Evolutionary conservation across 2,797 vertebrate genomes (phyloP).

Genomic region (Melanotaenia parkinsoni): DNA sequence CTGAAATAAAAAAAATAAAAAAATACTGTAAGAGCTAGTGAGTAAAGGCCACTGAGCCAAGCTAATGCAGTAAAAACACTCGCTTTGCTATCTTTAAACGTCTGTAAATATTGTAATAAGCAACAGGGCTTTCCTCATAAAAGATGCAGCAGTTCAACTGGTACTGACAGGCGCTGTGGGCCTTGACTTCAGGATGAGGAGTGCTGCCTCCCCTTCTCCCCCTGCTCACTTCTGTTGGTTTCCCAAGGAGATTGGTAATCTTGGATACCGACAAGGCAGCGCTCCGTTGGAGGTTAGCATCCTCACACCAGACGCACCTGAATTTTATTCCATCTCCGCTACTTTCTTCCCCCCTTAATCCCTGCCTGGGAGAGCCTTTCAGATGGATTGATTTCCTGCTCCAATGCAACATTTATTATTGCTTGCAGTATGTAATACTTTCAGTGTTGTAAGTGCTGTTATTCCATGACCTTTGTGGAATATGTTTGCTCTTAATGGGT

Average conservation of each 20-base stretch:
- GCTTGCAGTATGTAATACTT: conserved; percentile 61
- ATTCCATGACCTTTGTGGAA: conserved; percentile 74
- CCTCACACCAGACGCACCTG: conserved; percentile 46
- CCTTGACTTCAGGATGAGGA: conserved; percentile 77
- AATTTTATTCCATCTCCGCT: conserved; percentile 43
- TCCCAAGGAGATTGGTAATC: conserved; percentile 69
- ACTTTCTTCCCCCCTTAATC: conserved; percentile 41
- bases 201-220: conserved; percentile 48
- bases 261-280: conserved; percentile 52
- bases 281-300: conserved; percentile 62
- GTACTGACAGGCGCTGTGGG: conserved; percentile 78
- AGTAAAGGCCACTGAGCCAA: conserved; percentile 69
- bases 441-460: conserved; percentile 63
- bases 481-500: conserved; percentile 59
- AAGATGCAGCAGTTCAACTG: conserved; percentile 81
- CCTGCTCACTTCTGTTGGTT: conserved; percentile 59
- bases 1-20: conserved; percentile 60
- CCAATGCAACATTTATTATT: conserved; percentile 66
- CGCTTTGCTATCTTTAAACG: conserved; percentile 71
- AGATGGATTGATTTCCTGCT: conserved; percentile 70
- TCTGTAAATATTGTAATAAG: conserved; percentile 85
- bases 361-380: conserved; percentile 58
- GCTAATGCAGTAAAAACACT: conserved; percentile 72
- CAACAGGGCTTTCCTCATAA: conserved; percentile 81
- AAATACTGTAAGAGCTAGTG: conserved; percentile 54